phyloP scores from a whole-genome alignment of 2,797 vertebrate species.

The Microctenopoma steveboyesi region DNA sequence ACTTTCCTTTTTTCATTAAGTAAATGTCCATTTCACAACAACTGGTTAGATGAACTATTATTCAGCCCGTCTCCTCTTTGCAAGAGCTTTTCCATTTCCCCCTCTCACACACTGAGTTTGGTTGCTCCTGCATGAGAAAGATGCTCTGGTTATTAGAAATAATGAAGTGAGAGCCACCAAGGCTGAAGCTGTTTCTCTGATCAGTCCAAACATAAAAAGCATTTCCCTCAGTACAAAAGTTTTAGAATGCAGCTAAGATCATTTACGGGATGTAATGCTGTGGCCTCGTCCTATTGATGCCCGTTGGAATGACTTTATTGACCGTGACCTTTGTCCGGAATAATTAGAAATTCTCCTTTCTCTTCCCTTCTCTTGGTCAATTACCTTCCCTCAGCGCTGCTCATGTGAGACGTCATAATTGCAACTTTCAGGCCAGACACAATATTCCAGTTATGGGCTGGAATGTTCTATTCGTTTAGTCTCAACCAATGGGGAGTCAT shows the following conservation, averaged over 20 bases:
- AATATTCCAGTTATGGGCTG: constrained; percentile 37
- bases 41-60: background rate
- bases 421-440: constrained; percentile 10
- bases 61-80: background rate
- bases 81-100: background rate
- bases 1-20: background rate
- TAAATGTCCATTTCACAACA: constrained; percentile 7
- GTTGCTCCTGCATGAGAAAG: background rate
- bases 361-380: background rate
- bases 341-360: constrained; percentile 27
- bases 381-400: constrained; percentile 3
- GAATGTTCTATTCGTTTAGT: constrained; percentile 56
- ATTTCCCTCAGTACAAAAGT: background rate
- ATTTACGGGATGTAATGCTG: constrained; percentile 4
- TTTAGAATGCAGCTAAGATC: background rate
- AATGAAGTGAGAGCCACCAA: constrained; percentile 1
- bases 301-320: constrained; percentile 34
- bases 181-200: constrained; percentile 2
- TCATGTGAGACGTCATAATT: constrained; percentile 25
- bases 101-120: background rate
- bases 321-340: constrained; percentile 54
- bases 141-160: background rate
- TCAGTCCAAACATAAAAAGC: background rate
- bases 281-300: constrained; percentile 17
- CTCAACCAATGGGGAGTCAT: constrained; percentile 52